Evolutionary conservation across 2,797 vertebrate species (phyloP).

Genomic region (Gallirallus australis): DNA sequence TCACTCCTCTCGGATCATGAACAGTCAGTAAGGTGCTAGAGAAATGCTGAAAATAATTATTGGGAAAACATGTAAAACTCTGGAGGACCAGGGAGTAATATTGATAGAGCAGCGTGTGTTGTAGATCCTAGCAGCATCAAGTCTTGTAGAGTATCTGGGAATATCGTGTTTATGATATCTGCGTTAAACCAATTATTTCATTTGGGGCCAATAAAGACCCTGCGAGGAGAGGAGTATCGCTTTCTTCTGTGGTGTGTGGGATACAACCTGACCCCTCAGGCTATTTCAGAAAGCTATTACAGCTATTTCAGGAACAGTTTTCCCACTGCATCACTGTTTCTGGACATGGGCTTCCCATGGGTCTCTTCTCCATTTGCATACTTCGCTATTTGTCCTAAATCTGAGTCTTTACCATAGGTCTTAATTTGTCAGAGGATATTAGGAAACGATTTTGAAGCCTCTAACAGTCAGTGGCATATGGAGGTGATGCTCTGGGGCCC

Average conservation of each 20-base stretch:
- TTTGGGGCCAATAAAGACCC: background rate
- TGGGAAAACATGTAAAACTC: background rate
- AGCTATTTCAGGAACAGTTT: background rate
- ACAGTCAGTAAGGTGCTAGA: background rate
- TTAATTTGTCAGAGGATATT: constrained; percentile 54
- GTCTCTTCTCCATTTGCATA: background rate
- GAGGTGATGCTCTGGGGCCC: constrained; percentile 21
- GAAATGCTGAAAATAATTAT: background rate
- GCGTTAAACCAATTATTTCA: background rate
- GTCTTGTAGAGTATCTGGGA: background rate
- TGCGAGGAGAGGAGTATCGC: background rate
- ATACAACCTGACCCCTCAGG: background rate
- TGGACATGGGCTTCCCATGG: background rate
- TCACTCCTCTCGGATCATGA: background rate
- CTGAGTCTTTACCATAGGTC: background rate
- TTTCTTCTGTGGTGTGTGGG: background rate
- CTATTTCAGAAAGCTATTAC: background rate
- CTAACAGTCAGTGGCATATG: constrained; percentile 4
- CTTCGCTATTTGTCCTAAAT: background rate
- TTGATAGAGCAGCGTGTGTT: background rate
- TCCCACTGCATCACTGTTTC: background rate
- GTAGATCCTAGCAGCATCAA: background rate
- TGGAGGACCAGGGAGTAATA: background rate
- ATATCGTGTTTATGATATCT: background rate
- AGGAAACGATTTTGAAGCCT: constrained; percentile 37